Base-by-base conservation (phyloP, 2,113 vertebrate genomes). In the Turnix velox region DNA sequence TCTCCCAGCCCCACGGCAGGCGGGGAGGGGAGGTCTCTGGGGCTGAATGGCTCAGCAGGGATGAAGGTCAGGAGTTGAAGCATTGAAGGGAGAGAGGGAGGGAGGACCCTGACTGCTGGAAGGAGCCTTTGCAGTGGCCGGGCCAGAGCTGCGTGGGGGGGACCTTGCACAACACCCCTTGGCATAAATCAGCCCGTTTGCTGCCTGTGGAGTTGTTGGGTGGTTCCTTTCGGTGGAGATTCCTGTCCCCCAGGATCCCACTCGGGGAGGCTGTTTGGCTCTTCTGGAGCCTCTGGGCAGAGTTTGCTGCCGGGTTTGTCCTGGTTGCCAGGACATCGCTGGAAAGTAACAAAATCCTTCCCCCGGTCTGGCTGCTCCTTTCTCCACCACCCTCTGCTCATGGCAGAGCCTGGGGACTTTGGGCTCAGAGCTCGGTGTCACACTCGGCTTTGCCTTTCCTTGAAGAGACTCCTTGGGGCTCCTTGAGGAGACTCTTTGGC, bases 391-490 rank as follows among this genome's bases (percentile, higher is more conserved):
- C 18, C 46, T 63, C 18, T 6, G n/a, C n/a, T n/a, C n/a, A n/a
- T n/a, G 6, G 22, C 3, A 1, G 43, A 8, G 35, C 15, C 12
- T 15, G 40, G 62, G n/a, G 25, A 5, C 35, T 10, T 54, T n/a
- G 6, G 3, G 45, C 2, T 6, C 1, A 1, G 51, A 12, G 52
- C 2, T 4, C 25, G 12, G 1, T 3, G 15, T 43, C 28, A 9
- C 39, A 62, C 17, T 12, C 3, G 6, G 42, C 75, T 31, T 42
- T 20, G 48, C 42, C 42, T 65, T 40, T 48, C 66, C 42, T 48
- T 6, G 4, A 28, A 63, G 39, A 14, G 17, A 10, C 37, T 30
- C 4, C 2, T 12, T 54, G 65, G 28, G 5, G 24, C n/a, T 48
- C 66, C 42, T 48, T 6, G 4, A 28, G 73, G 39, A 14, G 17